phyloP scores from a whole-genome alignment of 2,113 vertebrate genomes.

The Zosterops lateralis region DNA sequence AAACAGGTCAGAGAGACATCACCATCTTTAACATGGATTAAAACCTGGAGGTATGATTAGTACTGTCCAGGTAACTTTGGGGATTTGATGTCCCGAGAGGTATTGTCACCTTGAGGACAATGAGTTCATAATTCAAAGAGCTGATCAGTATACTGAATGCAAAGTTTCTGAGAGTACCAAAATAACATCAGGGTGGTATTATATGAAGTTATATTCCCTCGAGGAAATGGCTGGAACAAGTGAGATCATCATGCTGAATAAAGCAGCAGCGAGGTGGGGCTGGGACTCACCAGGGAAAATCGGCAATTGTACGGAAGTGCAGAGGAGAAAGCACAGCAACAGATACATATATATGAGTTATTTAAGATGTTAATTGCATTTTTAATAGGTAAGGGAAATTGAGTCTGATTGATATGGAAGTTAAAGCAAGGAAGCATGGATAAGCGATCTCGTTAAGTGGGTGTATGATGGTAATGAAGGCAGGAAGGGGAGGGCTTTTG shows the following conservation, averaged over 20 bases:
- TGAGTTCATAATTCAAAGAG: neutral
- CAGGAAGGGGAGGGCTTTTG: neutral
- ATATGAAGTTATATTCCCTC: neutral
- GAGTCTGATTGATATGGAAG: neutral
- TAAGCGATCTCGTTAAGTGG: neutral
- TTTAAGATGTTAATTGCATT: neutral
- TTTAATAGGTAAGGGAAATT: neutral
- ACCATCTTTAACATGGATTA: slow-evolving; percentile 23
- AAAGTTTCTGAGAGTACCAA: neutral
- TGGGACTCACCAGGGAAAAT: neutral
- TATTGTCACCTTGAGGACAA: neutral
- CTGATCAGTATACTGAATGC: neutral
- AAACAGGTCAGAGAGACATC: slow-evolving; percentile 23
- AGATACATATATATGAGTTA: neutral
- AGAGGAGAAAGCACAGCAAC: neutral
- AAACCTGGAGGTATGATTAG: slow-evolving; percentile 28
- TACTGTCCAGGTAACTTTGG: neutral
- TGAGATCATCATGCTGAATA: neutral
- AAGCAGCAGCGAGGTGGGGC: neutral
- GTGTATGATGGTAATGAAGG: neutral
- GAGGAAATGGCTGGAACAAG: neutral
- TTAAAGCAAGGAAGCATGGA: neutral
- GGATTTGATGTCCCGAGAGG: neutral
- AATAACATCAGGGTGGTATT: neutral
- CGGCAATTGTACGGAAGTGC: accelerated